phyloP scores from a whole-genome alignment of 2,888 invertebrate genomes.

The Callimorpha dominula region DNA sequence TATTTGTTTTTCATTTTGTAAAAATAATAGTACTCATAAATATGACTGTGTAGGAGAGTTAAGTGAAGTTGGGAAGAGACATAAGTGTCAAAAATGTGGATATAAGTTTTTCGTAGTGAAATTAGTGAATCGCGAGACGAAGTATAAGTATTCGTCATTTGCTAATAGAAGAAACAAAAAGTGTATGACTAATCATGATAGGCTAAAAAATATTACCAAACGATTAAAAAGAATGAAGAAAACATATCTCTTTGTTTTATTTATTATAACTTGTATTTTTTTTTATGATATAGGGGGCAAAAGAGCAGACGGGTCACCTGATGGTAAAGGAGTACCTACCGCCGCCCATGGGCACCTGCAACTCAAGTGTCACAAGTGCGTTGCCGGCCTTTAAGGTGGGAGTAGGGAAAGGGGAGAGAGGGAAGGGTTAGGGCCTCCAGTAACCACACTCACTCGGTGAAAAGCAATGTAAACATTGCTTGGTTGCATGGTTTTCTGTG shows the following conservation, averaged over 20 bases:
- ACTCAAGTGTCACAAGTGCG: too few relatives aligned
- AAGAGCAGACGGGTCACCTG: too few relatives aligned
- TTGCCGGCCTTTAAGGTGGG: too few relatives aligned
- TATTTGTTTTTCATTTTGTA: conserved; percentile 46
- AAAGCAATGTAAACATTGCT: too few relatives aligned
- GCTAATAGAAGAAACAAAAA: conserved; percentile 22
- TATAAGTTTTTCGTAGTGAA: conserved; percentile 56
- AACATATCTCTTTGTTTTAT: conserved; percentile 46
- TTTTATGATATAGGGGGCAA: too few relatives aligned
- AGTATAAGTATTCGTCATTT: not conserved
- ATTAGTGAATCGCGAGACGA: conserved; percentile 31
- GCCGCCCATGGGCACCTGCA: too few relatives aligned
- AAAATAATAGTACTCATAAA: conserved; percentile 30
- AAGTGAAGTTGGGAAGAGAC: conserved; percentile 40
- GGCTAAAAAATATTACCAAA: conserved; percentile 58
- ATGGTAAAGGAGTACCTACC: too few relatives aligned
- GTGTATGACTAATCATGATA: conserved; percentile 47
- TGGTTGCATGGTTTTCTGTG: too few relatives aligned
- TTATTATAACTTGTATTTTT: conserved; percentile 3
- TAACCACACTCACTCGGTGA: too few relatives aligned
- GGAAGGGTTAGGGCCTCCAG: too few relatives aligned
- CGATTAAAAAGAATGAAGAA: conserved; percentile 61
- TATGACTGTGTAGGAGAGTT: conserved; percentile 45
- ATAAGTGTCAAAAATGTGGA: conserved; percentile 51
- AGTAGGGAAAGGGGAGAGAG: too few relatives aligned